A percentile compares a stretch with the other conserved stretches of the same genome.
phyloP scores from a whole-genome alignment of 1,140 invertebrate species.

The Andrena cerasifolii region DNA sequence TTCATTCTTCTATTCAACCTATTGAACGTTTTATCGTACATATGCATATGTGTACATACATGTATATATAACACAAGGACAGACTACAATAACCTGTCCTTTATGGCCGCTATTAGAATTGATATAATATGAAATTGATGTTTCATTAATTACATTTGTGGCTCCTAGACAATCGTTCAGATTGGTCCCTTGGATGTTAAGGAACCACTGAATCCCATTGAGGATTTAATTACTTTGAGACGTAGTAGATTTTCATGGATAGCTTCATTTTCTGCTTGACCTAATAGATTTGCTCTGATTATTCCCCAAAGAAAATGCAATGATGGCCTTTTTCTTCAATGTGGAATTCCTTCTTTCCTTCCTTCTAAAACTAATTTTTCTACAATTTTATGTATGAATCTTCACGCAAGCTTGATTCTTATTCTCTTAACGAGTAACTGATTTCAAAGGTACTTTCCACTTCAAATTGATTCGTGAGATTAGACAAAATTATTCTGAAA shows the following conservation, averaged over 20 bases:
- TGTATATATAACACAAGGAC: background rate
- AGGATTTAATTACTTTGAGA: background rate
- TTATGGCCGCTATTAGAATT: constrained; percentile 28
- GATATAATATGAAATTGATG: background rate
- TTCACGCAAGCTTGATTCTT: no score
- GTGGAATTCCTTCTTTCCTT: no score
- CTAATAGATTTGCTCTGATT: no score
- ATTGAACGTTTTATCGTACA: constrained; percentile 6
- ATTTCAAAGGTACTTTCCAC: no score
- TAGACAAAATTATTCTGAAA: no score
- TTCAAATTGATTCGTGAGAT: no score
- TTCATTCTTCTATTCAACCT: background rate
- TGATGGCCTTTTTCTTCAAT: no score
- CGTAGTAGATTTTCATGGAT: background rate
- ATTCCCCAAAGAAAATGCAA: no score
- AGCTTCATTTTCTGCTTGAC: background rate
- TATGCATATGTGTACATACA: no score
- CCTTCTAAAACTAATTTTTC: no score
- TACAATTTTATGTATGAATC: no score
- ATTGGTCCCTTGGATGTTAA: background rate
- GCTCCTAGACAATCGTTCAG: background rate
- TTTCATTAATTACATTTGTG: background rate
- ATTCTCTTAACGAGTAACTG: no score
- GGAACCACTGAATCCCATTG: background rate
- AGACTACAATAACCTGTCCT: constrained; percentile 5